Conservation (phyloP, 2,797 vertebrate genomes). For the Alosa sapidissima region DNA sequence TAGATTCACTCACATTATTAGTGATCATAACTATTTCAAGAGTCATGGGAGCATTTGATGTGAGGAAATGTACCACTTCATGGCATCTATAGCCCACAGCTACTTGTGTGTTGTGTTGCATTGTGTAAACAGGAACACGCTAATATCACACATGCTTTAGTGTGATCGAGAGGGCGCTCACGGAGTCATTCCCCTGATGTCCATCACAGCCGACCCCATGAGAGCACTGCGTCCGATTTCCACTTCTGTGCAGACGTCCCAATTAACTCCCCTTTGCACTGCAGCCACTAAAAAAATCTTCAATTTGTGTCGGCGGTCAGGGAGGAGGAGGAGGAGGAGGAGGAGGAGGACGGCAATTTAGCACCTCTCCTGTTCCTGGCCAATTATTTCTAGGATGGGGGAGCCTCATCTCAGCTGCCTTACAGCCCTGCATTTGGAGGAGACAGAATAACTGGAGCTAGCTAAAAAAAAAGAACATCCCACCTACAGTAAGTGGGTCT, state of each 20-base stretch:
- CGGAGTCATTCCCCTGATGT: neutral
- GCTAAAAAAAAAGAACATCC: constrained; percentile 59
- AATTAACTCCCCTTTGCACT: constrained; percentile 62
- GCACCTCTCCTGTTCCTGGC: constrained; percentile 55
- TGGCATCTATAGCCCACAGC: neutral
- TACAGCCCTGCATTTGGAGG: constrained; percentile 35
- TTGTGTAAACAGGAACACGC: neutral
- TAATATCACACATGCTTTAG: neutral
- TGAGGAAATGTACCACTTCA: neutral
- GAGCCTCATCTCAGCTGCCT: constrained; percentile 54
- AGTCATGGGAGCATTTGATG: neutral
- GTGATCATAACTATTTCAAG: neutral
- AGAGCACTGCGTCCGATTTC: constrained; percentile 21
- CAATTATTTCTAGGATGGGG: constrained; percentile 69
- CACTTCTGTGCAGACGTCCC: constrained; percentile 47
- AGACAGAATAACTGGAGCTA: constrained; percentile 55
- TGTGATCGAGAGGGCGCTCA: neutral
- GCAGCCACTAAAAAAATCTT: constrained; percentile 47
- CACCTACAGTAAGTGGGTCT: constrained; percentile 49
- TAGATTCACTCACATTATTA: neutral
- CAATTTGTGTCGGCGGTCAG: neutral
- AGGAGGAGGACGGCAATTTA: no score
- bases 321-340: constrained; percentile 35
- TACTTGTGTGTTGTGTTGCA: neutral
- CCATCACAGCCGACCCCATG: neutral